Percentiles rank a stretch among this genome's conserved stretches.
phyloP scores from a whole-genome alignment of 1,140 invertebrate species.

The Bombus waltoni region DNA sequence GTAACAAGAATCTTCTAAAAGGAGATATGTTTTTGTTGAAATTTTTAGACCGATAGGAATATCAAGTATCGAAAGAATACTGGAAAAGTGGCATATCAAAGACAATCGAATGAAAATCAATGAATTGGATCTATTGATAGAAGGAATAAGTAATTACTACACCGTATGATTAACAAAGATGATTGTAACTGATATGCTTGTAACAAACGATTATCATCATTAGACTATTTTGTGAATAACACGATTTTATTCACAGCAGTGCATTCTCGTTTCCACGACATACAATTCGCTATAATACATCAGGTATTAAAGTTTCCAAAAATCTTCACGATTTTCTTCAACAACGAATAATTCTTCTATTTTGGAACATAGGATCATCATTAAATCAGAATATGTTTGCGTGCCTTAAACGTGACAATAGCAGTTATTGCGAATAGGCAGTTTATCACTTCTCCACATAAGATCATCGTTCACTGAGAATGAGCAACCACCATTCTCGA shows the following conservation, averaged over 20 bases:
- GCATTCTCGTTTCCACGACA: not conserved
- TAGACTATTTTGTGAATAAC: conserved; percentile 10
- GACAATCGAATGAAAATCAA: not conserved
- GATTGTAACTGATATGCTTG: conserved; percentile 39
- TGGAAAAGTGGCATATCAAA: not conserved
- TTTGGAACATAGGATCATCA: conserved; percentile 24
- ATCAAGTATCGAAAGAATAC: not conserved
- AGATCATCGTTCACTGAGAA: conserved; percentile 6
- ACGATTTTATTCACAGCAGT: not conserved
- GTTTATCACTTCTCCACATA: conserved; percentile 8
- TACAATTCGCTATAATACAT: conserved; percentile 27
- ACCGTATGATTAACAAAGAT: conserved; percentile 15
- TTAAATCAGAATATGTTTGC: conserved; percentile 14
- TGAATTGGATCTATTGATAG: not conserved
- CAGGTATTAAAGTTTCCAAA: conserved; percentile 35
- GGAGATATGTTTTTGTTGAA: not conserved
- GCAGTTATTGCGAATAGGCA: conserved; percentile 57
- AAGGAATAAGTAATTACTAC: not conserved
- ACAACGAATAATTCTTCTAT: conserved; percentile 14
- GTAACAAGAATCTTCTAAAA: not conserved
- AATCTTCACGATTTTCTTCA: conserved; percentile 8
- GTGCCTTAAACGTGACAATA: conserved; percentile 34
- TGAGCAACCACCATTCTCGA: not conserved
- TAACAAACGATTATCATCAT: conserved; percentile 24
- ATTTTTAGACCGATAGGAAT: not conserved